Base-by-base conservation (phyloP, 2,888 invertebrate genomes). In the Eilema sororculum region DNA sequence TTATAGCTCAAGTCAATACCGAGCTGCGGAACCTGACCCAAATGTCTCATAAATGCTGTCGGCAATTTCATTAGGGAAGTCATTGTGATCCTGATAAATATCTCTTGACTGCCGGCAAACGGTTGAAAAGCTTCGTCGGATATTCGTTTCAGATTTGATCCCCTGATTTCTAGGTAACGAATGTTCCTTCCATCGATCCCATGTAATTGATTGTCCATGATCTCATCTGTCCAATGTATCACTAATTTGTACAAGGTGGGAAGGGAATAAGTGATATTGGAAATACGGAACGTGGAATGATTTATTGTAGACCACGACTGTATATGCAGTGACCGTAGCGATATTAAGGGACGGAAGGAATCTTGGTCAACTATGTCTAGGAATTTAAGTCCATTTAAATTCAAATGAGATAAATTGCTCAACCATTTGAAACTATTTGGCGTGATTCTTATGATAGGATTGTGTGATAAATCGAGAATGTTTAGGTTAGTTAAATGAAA, bases 1-100 rank as follows among this genome's bases (percentile, higher is more conserved):
- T 99, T 99, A 87, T 97, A 96, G 75, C 98, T 97, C 78, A 98
- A 95, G 92, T 98, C 98, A 73, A 99, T 96, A 58, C 97, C 97
- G 71, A 98, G 95, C 89, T 98, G 97, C 12, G 98, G 97, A 84
- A 98, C 96, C 86, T 97, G 97, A 69, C 97, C 97, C 85, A 98
- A 95, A 77, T 97, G 96, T 66, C 97, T 96, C 93, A 98, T 97
- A 76, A 98, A 96, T 73, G 98, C 97, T 0, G 97, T 96, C 30
- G 98, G 98, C 80, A 98, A 93, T 89, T 98, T 97, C 72, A 97
- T 97, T 66, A 98, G 96, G 78, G 97, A 97, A 12, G 98, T 98
- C 78, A 97, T 96, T 67, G 97, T 96, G 80, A 98, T 98, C 88
- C 97, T 96, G 74, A 98, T 96, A 80, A 97, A 96, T 80, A 98